Conservation (phyloP, 2,888 invertebrate species). For the Fragum fragum region DNA sequence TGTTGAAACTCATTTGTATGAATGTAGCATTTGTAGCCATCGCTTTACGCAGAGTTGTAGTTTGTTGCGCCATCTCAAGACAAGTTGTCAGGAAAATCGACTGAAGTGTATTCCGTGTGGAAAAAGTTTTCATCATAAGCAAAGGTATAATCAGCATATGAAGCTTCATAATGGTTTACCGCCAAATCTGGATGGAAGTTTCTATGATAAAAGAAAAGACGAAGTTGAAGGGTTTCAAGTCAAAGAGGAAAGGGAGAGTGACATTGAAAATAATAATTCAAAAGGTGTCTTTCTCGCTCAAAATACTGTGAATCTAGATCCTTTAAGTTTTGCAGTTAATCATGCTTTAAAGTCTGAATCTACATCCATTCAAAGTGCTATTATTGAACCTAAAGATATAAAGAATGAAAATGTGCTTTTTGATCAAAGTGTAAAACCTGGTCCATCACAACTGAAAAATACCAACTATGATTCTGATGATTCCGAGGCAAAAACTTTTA, state of each 20-base stretch:
- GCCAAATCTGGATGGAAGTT: constrained; percentile 57
- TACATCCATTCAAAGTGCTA: neutral
- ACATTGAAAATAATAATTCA: constrained; percentile 59
- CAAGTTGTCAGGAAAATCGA: constrained; percentile 61
- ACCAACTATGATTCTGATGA: constrained; percentile 40
- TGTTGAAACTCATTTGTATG: constrained; percentile 63
- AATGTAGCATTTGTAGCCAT: constrained; percentile 63
- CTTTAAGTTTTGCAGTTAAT: neutral
- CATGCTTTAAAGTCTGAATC: neutral
- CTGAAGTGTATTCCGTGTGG: constrained; percentile 63
- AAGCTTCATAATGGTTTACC: constrained; percentile 55
- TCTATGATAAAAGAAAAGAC: constrained; percentile 52
- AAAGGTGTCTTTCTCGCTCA: constrained; percentile 26
- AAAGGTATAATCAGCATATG: constrained; percentile 65
- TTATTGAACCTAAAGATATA: neutral
- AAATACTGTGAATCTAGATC: neutral
- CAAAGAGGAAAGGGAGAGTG: constrained; percentile 59
- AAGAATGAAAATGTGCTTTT: neutral
- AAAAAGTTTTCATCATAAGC: constrained; percentile 60
- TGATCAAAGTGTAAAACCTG: constrained; percentile 4
- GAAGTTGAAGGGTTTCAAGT: constrained; percentile 45
- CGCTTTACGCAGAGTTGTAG: constrained; percentile 68
- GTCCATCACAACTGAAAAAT: neutral
- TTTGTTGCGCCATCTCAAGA: constrained; percentile 60
- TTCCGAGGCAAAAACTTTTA: constrained; percentile 54